Evolutionary conservation across 2,113 vertebrate species (phyloP).

Genomic region (Rafetus swinhoei): DNA sequence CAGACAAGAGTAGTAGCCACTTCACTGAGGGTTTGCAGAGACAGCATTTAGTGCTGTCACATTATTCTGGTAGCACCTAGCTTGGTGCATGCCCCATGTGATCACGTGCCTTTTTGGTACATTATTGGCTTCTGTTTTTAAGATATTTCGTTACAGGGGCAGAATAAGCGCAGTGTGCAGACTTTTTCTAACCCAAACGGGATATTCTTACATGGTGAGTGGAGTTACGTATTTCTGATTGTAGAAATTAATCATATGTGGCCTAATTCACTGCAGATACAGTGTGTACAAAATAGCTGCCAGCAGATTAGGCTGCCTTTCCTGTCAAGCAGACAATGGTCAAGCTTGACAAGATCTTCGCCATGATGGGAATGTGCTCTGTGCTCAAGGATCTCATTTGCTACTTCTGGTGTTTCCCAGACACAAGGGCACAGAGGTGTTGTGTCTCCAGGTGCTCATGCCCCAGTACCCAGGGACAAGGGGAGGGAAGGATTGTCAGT

Average conservation of each 20-base stretch:
- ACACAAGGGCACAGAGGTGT: not conserved
- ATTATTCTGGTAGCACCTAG: not conserved
- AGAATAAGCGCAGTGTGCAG: slow-evolving; percentile 16
- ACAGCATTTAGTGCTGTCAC: not conserved
- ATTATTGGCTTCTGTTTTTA: not conserved
- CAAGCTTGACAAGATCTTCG: not conserved
- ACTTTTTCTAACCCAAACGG: slow-evolving; percentile 1
- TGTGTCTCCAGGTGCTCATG: not conserved
- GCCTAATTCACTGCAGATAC: not conserved
- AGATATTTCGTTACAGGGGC: not conserved
- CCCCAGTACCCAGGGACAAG: not conserved
- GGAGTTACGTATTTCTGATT: not conserved
- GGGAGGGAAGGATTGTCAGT: not conserved
- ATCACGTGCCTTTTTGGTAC: not conserved
- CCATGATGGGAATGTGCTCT: not conserved
- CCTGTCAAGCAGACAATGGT: rapidly evolving
- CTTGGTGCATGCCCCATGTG: not conserved
- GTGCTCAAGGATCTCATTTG: rapidly evolving
- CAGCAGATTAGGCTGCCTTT: not conserved
- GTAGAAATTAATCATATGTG: not conserved
- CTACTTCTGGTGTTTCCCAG: not conserved
- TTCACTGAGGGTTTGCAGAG: not conserved
- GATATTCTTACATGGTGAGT: slow-evolving; percentile 52
- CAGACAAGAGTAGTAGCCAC: not conserved
- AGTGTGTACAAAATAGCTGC: not conserved